Evolutionary conservation across 2,888 invertebrate species (phyloP), one percentile per base, ranked within the genome.

Genomic region (Tenthredo notha): DNA sequence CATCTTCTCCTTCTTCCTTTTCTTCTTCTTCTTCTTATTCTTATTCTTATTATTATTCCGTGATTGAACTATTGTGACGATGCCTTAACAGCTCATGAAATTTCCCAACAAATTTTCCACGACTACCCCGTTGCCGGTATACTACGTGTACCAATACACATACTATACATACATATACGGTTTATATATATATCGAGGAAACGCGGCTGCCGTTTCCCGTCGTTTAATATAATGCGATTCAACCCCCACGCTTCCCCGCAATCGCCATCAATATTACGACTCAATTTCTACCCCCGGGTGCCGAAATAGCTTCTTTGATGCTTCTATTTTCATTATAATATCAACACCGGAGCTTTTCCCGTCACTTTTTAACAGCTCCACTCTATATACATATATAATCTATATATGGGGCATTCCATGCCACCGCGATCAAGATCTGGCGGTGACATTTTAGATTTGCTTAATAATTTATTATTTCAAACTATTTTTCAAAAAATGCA

Each of bases 31-130:
- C 67, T 33, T 25, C 3, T 18, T 43, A 43, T 21, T 74, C 43
- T 43, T 74, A 18, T 40, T 33, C 29, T 33, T 37, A 25, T 43
- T 37, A 18, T 77, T 33, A 18, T 33, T 86, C 88, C 88, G 88
- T 93, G 92, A 93, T 93, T 93, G 92, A 91, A 89, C 92, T 85
- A 93, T 93, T 93, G 93, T 93, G 89, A 90, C 87, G 87, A 80
- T 12, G 84, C 83, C 86, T 88, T 86, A 86, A 86, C 86, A 70
- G 84, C 78, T 84, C 67, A 84, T 84, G 85, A 85, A 87, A 88
- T 89, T 83, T 88, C 82, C 86, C 72, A 40, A 84, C 67, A 84
- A 86, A 43, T 87, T 85, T 29, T 58, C 18, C 65, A 29, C 40
- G 10, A 2, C 10, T 47, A 47, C 43, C 47, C 10, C 15, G 67